phyloP scores from a whole-genome alignment of 2,797 vertebrate species.

The Cuculus canorus region DNA sequence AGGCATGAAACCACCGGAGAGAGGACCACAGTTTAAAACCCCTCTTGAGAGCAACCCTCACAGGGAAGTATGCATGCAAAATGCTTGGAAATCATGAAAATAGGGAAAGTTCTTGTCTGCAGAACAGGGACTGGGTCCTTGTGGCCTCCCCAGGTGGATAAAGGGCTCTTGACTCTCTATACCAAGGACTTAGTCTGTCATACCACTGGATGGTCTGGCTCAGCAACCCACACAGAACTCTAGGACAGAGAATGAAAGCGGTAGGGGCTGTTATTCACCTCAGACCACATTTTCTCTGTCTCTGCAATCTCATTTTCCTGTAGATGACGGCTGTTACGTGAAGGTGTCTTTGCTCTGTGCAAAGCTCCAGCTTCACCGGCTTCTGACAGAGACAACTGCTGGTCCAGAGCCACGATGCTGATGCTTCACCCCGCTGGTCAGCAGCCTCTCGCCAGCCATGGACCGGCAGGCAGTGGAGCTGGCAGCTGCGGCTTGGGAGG shows the following conservation, averaged over 20 bases:
- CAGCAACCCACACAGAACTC: background rate
- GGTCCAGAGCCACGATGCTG: background rate
- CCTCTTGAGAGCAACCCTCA: background rate
- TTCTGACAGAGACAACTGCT: background rate
- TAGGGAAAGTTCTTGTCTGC: background rate
- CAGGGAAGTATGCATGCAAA: background rate
- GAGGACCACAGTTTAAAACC: background rate
- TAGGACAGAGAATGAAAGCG: background rate
- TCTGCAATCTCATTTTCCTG: background rate
- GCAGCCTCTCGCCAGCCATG: background rate
- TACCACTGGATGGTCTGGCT: background rate
- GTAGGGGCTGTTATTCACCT: background rate
- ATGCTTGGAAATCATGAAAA: background rate
- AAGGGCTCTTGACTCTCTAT: background rate
- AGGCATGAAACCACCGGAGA: background rate
- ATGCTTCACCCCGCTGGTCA: background rate
- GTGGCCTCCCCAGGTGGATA: background rate
- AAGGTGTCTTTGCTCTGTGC: background rate
- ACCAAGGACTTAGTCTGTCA: background rate
- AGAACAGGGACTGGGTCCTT: background rate
- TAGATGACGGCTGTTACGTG: background rate
- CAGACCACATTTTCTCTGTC: background rate
- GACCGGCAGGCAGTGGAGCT: background rate
- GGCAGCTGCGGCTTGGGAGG: background rate
- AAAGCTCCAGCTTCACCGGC: background rate